Evolutionary conservation across 2,888 invertebrate genomes (phyloP).

Genomic region (Polietes domitor): DNA sequence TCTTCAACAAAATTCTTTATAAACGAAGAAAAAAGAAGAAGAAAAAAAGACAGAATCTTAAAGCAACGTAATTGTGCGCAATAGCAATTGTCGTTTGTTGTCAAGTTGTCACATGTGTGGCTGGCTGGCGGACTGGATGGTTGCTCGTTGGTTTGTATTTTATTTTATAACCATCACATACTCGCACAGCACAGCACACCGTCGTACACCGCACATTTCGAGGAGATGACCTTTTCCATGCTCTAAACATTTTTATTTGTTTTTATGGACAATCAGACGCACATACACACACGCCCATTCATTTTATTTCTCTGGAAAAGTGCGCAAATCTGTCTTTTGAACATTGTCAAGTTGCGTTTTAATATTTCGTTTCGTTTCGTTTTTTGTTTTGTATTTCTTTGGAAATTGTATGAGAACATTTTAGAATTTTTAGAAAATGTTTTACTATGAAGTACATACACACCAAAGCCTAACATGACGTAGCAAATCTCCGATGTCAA

Average conservation of each 20-base stretch:
- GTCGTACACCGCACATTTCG: neutral
- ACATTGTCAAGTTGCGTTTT: conserved; percentile 45
- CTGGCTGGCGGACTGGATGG: neutral
- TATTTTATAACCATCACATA: neutral
- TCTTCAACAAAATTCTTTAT: conserved; percentile 49
- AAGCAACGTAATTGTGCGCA: conserved; percentile 57
- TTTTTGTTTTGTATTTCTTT: conserved; percentile 26
- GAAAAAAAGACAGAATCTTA: conserved; percentile 25
- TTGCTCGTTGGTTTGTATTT: neutral
- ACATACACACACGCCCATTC: conserved; percentile 24
- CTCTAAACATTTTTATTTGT: conserved; percentile 27
- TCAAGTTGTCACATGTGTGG: conserved; percentile 24
- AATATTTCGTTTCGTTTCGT: conserved; percentile 13
- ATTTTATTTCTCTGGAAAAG: conserved; percentile 62
- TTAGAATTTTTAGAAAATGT: conserved; percentile 33
- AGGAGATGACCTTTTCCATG: conserved; percentile 61
- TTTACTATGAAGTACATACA: no score
- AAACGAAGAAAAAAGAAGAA: neutral
- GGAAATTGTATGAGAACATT: conserved; percentile 53
- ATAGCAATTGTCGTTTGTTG: conserved; percentile 58
- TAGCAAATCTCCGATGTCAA: no score
- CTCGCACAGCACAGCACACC: no score
- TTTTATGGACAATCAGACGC: neutral
- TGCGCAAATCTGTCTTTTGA: conserved; percentile 61
- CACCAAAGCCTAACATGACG: no score